phyloP scores from a whole-genome alignment of 2,888 invertebrate species.

The Cryptocephalus primarius region DNA sequence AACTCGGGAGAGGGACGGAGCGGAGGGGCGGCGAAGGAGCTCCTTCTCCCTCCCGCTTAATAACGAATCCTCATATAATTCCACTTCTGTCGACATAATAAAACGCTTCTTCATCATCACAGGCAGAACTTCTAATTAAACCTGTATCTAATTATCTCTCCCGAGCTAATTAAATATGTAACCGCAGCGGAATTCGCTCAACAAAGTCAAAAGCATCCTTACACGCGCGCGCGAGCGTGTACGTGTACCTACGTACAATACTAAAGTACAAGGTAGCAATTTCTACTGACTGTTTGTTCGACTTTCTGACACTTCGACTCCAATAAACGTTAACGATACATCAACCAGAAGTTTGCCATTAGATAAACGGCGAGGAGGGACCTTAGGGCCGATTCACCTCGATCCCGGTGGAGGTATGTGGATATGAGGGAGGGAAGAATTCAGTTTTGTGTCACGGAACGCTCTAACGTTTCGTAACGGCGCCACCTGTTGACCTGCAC shows the following conservation, averaged over 20 bases:
- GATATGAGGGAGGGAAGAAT: no score
- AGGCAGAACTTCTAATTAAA: conserved; percentile 37
- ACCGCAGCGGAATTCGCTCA: conserved; percentile 30
- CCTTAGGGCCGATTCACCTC: no score
- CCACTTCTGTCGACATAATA: conserved; percentile 18
- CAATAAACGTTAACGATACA: conserved; percentile 28
- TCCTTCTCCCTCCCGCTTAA: not conserved
- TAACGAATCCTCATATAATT: conserved; percentile 23
- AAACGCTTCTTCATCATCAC: conserved; percentile 32
- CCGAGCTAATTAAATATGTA: conserved; percentile 36
- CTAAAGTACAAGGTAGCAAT: conserved; percentile 32
- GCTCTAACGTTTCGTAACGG: no score
- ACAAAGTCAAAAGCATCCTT: conserved; percentile 31
- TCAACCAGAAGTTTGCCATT: no score
- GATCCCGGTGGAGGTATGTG: no score
- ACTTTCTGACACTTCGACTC: conserved; percentile 34
- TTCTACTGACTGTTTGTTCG: conserved; percentile 33
- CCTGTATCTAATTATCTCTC: conserved; percentile 35
- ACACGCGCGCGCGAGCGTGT: conserved; percentile 2
- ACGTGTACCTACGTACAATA: conserved; percentile 17
- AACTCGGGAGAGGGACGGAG: conserved; percentile 14
- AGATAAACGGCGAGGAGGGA: no score
- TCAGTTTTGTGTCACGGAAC: no score
- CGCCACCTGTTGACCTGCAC: no score
- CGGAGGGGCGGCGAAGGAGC: no score